Evolutionary conservation across 1,140 invertebrate genomes (phyloP).

Genomic region (Aphis craccivora): DNA sequence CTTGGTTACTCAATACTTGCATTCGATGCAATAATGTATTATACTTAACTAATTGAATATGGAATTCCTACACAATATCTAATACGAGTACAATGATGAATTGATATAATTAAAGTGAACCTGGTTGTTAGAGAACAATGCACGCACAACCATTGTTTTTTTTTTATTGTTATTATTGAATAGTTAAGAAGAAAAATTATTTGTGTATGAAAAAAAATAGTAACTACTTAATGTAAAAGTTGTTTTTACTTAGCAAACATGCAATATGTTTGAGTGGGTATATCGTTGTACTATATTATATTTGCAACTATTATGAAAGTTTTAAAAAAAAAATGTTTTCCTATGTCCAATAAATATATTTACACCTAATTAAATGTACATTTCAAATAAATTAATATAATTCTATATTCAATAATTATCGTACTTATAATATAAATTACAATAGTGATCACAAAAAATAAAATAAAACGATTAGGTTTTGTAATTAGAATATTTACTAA

Average conservation of each 20-base stretch:
- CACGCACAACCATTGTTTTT: background rate
- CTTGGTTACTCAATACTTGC: background rate
- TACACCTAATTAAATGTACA: background rate
- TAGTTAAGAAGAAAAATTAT: background rate
- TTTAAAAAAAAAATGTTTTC: background rate
- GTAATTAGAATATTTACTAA: no score
- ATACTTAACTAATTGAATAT: constrained; percentile 27
- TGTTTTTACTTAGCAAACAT: background rate
- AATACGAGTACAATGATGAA: constrained; percentile 13
- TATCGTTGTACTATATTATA: background rate
- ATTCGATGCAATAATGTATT: background rate
- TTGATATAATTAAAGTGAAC: constrained; percentile 33
- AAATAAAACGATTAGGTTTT: background rate
- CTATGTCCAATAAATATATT: background rate
- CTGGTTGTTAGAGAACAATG: background rate
- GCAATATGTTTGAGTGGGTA: background rate
- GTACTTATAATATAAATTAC: no score
- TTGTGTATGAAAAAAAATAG: background rate
- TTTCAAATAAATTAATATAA: background rate
- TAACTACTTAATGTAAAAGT: background rate
- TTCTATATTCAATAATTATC: background rate
- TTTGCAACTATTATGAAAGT: background rate
- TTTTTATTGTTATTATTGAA: background rate
- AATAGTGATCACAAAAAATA: background rate
- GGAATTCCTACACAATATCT: background rate